phyloP scores from a whole-genome alignment of 2,113 vertebrate species.

The Nycticebus coucang region DNA sequence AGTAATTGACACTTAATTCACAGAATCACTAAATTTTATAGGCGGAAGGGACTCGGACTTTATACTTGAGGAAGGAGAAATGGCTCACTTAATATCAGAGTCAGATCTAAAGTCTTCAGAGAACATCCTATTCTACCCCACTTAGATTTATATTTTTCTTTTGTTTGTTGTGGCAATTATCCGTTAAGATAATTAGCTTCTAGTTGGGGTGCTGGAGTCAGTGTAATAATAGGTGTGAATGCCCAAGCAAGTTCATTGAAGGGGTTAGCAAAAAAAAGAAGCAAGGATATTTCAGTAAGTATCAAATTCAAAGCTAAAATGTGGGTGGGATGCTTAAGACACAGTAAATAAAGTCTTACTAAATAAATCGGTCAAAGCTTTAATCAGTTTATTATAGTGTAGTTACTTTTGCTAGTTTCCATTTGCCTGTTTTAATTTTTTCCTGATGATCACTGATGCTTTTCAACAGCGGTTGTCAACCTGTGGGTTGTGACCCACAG shows the following conservation, averaged over 20 bases:
- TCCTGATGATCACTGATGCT: not conserved
- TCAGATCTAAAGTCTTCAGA: not conserved
- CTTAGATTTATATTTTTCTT: not conserved
- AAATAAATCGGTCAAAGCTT: not conserved
- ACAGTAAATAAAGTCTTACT: not conserved
- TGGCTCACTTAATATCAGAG: not conserved
- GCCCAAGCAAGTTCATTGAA: not conserved
- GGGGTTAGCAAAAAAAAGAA: conserved; percentile 28
- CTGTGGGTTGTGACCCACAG: no score
- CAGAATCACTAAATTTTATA: not conserved
- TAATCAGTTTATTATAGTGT: not conserved
- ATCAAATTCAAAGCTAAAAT: not conserved
- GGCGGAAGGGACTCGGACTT: not conserved
- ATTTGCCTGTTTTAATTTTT: not conserved
- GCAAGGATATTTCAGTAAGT: not conserved
- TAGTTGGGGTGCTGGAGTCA: not conserved
- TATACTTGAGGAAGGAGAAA: not conserved
- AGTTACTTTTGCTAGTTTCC: not conserved
- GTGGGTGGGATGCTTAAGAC: not conserved
- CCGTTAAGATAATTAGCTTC: conserved; percentile 1
- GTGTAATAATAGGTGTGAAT: not conserved
- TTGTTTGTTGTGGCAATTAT: conserved; percentile 1
- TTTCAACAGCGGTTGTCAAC: not conserved
- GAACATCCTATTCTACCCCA: not conserved
- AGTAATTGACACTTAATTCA: not conserved